Evolutionary conservation across 2,888 invertebrate species (phyloP).

Genomic region (Mongoloraphidia duomilia): DNA sequence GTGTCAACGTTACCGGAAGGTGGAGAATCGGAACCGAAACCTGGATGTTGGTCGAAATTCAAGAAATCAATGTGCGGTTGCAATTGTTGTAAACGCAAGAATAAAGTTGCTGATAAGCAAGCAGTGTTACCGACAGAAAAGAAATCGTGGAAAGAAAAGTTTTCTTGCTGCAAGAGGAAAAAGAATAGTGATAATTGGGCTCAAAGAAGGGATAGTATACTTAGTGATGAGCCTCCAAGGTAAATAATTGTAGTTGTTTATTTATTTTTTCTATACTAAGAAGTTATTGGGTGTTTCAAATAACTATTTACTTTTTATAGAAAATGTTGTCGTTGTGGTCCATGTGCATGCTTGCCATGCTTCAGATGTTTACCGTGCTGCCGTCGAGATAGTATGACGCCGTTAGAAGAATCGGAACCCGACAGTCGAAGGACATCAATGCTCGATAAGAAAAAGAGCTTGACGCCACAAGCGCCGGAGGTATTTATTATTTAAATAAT

Average conservation of each 20-base stretch:
- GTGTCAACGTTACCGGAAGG: background rate
- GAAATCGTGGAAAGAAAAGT: constrained; percentile 13
- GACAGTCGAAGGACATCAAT: constrained; percentile 48
- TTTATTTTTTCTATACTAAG: too few species aligned
- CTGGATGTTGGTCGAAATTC: constrained; percentile 3
- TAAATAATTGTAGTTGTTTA: background rate
- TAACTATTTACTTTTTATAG: constrained; percentile 15
- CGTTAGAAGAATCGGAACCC: constrained; percentile 24
- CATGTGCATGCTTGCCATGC: constrained; percentile 26
- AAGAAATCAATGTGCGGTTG: constrained; percentile 9
- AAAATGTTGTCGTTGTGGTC: constrained; percentile 15
- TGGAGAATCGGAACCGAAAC: background rate
- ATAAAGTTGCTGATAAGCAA: constrained; percentile 34
- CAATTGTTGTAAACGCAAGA: constrained; percentile 28
- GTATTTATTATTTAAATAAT: constrained; percentile 22
- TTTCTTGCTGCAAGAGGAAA: constrained; percentile 30
- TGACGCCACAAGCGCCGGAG: constrained; percentile 47
- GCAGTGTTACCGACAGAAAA: constrained; percentile 20
- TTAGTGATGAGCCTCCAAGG: constrained; percentile 33
- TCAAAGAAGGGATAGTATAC: constrained; percentile 38
- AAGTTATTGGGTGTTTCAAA: too few species aligned
- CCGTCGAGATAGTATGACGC: constrained; percentile 20
- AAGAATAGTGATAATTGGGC: constrained; percentile 31
- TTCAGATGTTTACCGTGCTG: constrained; percentile 14
- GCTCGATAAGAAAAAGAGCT: constrained; percentile 49